Base-by-base conservation (phyloP, 2,888 invertebrate species). In the Cordilura impudica region DNA sequence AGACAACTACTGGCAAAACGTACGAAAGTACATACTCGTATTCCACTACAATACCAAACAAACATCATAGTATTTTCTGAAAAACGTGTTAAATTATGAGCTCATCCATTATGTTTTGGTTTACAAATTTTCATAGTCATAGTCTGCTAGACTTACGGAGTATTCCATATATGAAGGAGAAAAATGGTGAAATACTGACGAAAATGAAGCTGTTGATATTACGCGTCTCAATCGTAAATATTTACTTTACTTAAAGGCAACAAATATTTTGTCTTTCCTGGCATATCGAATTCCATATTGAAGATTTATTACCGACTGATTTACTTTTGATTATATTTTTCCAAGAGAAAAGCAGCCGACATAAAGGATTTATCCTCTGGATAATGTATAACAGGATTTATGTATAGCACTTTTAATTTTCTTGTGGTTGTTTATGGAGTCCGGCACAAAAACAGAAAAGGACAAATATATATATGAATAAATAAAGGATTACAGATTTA, bases 221-320 rank as follows among this genome's bases (percentile, higher is more conserved):
- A 26, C 14, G 61, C 43, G 56, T 67, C 67, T 71, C 67, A 58
- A 67, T 67, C 16, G 75, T 67, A 75, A 79, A 79, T 79, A 75
- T 79, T 79, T 75, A 67, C 63, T 71, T 78, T 65, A 58, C 51
- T 78, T 56, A 39, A 78, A 63, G 66, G 78, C 71, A 66, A 60
- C 60, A 71, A 69, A 75, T 75, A 79, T 75, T 79, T 72, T 75
- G 61, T 71, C 67, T 79, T 58, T 79, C 85, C 85, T 83, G 84
- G 85, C 88, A 86, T 87, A 86, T 86, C 87, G 86, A 88, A 88
- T 87, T 87, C 83, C 85, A 83, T 84, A 86, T 84, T 82, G 76
- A 86, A 83, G 84, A 88, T 87, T 88, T 87, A 87, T 87, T 85
- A 84, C 85, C 83, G 83, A 83, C 83, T 87, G 88, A 87, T 88